These are phyloP conservation scores for Cactoblastis cactorum DNA, from an alignment of 2,888 invertebrate species.

Conservation along the genomic window DNA sequence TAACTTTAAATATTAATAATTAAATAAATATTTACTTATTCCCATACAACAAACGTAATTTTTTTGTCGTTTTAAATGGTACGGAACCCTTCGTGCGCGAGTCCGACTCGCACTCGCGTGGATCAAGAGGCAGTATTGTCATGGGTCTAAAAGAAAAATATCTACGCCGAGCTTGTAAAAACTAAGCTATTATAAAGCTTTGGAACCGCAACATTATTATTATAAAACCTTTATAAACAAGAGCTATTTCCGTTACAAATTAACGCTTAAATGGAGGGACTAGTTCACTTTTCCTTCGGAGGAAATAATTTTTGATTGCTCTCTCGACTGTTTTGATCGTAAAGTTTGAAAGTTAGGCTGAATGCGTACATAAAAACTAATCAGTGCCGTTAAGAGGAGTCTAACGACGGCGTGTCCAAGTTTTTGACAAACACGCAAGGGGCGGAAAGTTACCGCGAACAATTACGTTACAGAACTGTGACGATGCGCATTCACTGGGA, in stretches of 20 bases:
- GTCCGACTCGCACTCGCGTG: no score
- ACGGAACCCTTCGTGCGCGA: no score
- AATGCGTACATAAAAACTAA: constrained; percentile 58
- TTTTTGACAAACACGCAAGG: constrained; percentile 56
- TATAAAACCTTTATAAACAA: background rate
- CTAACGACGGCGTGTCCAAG: constrained; percentile 48
- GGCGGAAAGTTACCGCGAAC: constrained; percentile 38
- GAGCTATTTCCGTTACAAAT: background rate
- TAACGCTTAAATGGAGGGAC: background rate
- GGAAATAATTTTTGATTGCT: constrained; percentile 23
- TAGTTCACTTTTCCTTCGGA: constrained; percentile 20
- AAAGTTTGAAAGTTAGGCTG: constrained; percentile 35
- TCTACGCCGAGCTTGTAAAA: background rate
- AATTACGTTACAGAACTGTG: constrained; percentile 52
- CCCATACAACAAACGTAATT: no score
- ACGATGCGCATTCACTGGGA: constrained; percentile 38
- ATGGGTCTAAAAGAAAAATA: background rate
- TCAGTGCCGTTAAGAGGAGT: constrained; percentile 50
- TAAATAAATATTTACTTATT: no score
- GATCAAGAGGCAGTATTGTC: no score
- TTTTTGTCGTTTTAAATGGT: no score
- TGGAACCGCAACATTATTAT: background rate
- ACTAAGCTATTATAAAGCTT: background rate
- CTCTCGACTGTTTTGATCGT: constrained; percentile 31
- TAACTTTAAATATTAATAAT: no score